phyloP scores from a whole-genome alignment of 2,113 vertebrate genomes.

The Leucopsar rothschildi region DNA sequence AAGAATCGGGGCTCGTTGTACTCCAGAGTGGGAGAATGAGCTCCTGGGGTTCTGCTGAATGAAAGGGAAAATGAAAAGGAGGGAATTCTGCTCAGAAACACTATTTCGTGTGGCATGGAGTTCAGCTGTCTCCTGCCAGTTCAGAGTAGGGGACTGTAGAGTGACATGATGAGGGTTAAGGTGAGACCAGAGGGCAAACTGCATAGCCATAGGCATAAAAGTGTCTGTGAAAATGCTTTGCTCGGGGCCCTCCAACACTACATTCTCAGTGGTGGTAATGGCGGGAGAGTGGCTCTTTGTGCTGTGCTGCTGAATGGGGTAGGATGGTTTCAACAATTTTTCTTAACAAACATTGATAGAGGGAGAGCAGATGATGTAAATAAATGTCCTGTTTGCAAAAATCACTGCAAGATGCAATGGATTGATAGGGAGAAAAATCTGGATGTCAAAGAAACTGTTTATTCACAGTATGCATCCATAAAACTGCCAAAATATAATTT shows the following conservation, averaged over 20 bases:
- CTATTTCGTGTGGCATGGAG: not conserved
- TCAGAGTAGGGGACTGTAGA: not conserved
- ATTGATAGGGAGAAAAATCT: not conserved
- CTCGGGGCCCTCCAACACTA: not conserved
- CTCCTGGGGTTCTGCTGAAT: slow-evolving; percentile 36
- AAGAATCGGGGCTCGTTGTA: not conserved
- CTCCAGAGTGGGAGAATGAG: not conserved
- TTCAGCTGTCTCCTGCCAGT: not conserved
- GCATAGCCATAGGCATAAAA: not conserved
- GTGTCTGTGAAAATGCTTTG: not conserved
- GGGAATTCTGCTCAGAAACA: not conserved
- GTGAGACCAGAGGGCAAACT: slow-evolving; percentile 8
- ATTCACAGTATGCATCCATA: not conserved
- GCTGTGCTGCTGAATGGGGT: not conserved
- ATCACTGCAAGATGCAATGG: not conserved
- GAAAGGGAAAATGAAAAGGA: slow-evolving; percentile 23
- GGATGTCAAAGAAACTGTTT: not conserved
- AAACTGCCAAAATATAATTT: not conserved
- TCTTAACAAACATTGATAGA: not conserved
- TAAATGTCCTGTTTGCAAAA: not conserved
- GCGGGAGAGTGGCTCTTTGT: not conserved
- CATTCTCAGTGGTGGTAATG: not conserved
- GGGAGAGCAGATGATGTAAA: not conserved
- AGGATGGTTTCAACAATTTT: not conserved
- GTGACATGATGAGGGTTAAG: not conserved